Evolutionary conservation across 2,888 invertebrate species (phyloP).

Genomic region (Anaspis maculata): DNA sequence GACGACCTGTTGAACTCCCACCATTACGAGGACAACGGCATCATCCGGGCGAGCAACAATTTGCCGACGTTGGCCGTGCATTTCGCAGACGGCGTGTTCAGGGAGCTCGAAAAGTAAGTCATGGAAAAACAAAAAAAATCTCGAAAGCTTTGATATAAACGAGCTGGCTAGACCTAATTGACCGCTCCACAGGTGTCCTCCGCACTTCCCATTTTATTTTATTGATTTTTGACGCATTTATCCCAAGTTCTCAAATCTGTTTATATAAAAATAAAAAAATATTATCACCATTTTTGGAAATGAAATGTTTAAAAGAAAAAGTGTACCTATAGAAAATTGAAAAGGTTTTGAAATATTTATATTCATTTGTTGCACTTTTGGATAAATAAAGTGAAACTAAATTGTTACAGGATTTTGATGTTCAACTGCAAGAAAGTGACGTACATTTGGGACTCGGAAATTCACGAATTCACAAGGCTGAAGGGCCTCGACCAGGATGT

Average conservation of each 20-base stretch:
- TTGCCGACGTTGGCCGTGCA: slow-evolving; percentile 32
- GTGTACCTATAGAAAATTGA: too few species aligned
- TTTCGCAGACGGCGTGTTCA: slow-evolving; percentile 37
- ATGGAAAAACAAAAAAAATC: too few species aligned
- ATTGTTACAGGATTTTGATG: slow-evolving; percentile 41
- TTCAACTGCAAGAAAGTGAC: slow-evolving; percentile 79
- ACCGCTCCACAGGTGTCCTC: too few species aligned
- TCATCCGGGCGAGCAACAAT: slow-evolving; percentile 15
- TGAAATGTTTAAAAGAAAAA: too few species aligned
- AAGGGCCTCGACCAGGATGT: slow-evolving; percentile 66
- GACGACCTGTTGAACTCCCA: slow-evolving; percentile 25
- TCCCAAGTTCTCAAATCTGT: too few species aligned
- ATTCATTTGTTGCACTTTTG: slow-evolving; percentile 2
- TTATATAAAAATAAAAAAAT: too few species aligned
- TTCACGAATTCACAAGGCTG: slow-evolving; percentile 60
- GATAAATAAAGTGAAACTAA: too few species aligned
- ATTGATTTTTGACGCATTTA: neutral
- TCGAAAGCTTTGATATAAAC: too few species aligned
- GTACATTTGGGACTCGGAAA: slow-evolving; percentile 69
- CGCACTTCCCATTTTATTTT: slow-evolving; percentile 6
- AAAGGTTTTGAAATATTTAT: neutral
- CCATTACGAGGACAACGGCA: slow-evolving; percentile 18
- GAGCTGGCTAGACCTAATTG: too few species aligned
- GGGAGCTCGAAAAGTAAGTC: slow-evolving; percentile 35
- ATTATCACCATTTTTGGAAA: too few species aligned